These are phyloP conservation scores for Sinotaia quadrata DNA, from an alignment of 2,888 invertebrate genomes.

Conservation along the genomic window DNA sequence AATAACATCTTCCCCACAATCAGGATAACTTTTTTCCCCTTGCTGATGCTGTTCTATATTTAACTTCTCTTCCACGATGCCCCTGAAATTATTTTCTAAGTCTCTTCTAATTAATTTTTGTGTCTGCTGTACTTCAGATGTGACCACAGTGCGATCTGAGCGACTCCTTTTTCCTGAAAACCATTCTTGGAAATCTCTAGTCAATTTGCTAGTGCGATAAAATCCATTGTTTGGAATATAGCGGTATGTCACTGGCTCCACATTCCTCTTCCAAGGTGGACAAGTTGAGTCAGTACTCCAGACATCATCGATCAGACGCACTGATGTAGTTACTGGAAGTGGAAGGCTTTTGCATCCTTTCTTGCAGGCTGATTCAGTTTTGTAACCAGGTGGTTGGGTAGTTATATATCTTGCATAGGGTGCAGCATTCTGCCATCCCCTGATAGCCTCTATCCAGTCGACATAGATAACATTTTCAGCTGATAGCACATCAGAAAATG, in stretches of 20 bases:
- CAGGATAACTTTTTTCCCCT: neutral
- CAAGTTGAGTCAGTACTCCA: constrained; percentile 36
- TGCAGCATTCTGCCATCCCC: constrained; percentile 49
- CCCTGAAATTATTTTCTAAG: constrained; percentile 46
- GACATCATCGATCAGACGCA: constrained; percentile 53
- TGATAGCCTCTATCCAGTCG: constrained; percentile 52
- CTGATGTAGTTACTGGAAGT: constrained; percentile 29
- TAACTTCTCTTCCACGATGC: constrained; percentile 17
- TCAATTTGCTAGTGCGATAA: constrained; percentile 57
- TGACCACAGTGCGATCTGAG: constrained; percentile 37
- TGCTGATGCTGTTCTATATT: neutral
- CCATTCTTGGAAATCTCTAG: constrained; percentile 52
- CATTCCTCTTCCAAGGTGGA: constrained; percentile 59
- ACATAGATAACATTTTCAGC: constrained; percentile 34
- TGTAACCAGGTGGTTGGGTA: neutral
- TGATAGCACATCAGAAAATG: constrained; percentile 12
- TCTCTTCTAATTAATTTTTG: constrained; percentile 56
- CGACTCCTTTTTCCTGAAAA: constrained; percentile 41
- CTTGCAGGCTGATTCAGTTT: neutral
- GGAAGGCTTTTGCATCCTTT: constrained; percentile 38
- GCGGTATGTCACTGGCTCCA: constrained; percentile 63
- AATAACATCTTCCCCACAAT: neutral
- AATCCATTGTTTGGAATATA: constrained; percentile 62
- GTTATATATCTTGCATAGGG: constrained; percentile 38
- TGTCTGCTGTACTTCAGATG: constrained; percentile 50